Base-by-base conservation (phyloP, 2,888 invertebrate species). In the Eucera pruinosa region DNA sequence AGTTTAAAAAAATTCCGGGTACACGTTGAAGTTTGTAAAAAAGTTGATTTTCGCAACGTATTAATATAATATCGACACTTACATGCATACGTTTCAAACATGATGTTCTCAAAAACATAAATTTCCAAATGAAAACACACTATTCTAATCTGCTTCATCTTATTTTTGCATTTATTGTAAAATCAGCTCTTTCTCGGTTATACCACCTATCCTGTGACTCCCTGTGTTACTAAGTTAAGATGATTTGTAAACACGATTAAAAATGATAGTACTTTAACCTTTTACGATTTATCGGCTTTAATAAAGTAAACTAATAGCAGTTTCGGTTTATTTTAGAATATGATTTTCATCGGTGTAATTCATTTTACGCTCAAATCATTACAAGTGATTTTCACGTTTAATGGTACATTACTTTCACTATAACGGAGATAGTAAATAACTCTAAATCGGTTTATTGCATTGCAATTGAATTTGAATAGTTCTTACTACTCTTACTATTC, bases 401-500 rank as follows among this genome's bases (percentile, higher is more conserved):
- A 33, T 65, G n/a, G 65, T 23, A 54, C n/a, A 20, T 66, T 43
- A 55, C 57, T 57, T 57, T 66, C 66, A 33, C 45, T 45, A 47
- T 23, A 20, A 11, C 43, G 18, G 25, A 62, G 39, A 52, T 39
- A 39, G 13, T n/a, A 25, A 55, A 45, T 54, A 33, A 39, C 33
- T n/a, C 18, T 25, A 25, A 66, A 27, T 9, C 57, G 18, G 55
- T 55, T 36, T 47, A 66, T 9, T 25, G 45, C 20, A 36, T 66
- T 36, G 30, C 33, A 52, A 33, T 55, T 36, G 23, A 55, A n/a
- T 55, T 48, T 7, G n/a, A 55, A 55, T 25, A 13, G 20, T 25
- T 50, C 13, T 27, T 25, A 23, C 13, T 25, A 18, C 3, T 25
- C 9, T 13, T 50, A 13, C 2, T 25, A 27, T 23, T 20, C 4